Percentiles rank a stretch among this genome's conserved stretches.
These are phyloP conservation scores for Nephrocerus scutellatus DNA, from an alignment of 2,888 invertebrate species.

Conservation along the genomic window DNA sequence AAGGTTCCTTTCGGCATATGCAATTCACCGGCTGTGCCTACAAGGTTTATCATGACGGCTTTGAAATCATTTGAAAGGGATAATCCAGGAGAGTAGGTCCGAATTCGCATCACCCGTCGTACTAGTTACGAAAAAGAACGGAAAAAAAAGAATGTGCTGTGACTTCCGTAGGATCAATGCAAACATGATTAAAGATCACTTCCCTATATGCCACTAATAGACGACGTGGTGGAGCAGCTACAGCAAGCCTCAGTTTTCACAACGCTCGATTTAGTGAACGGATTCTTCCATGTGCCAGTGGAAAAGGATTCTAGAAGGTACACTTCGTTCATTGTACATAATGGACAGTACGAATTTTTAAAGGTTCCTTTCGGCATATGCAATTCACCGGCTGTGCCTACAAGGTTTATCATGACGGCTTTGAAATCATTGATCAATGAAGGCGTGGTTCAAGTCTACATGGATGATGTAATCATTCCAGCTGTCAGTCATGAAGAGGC, in stretches of 20 bases:
- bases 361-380: slow-evolving; percentile 15
- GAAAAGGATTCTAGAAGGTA: slow-evolving; percentile 8
- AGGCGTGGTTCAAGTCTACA: slow-evolving; percentile 6
- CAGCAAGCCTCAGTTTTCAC: slow-evolving; percentile 9
- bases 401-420: background rate
- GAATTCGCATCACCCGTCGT: slow-evolving; percentile 29
- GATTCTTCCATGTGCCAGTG: slow-evolving; percentile 15
- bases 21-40: too few relatives aligned
- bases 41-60: too few relatives aligned
- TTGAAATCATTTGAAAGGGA: too few relatives aligned
- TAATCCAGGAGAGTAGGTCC: slow-evolving; percentile 31
- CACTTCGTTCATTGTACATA: slow-evolving; percentile 15
- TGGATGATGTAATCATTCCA: slow-evolving; percentile 14
- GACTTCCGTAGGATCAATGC: slow-evolving; percentile 30
- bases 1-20: too few relatives aligned
- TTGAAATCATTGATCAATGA: background rate
- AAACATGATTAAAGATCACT: slow-evolving; percentile 15
- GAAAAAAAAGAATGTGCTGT: slow-evolving; percentile 28
- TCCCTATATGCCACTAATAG: slow-evolving; percentile 18
- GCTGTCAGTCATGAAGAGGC: slow-evolving; percentile 6
- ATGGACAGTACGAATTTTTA: slow-evolving; percentile 16
- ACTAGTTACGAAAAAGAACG: slow-evolving; percentile 23
- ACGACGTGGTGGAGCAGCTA: slow-evolving; percentile 18
- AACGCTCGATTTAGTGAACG: slow-evolving; percentile 11
- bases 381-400: slow-evolving; percentile 5